Evolutionary conservation across 2,113 vertebrate species (phyloP).

Genomic region (Mastomys coucha): DNA sequence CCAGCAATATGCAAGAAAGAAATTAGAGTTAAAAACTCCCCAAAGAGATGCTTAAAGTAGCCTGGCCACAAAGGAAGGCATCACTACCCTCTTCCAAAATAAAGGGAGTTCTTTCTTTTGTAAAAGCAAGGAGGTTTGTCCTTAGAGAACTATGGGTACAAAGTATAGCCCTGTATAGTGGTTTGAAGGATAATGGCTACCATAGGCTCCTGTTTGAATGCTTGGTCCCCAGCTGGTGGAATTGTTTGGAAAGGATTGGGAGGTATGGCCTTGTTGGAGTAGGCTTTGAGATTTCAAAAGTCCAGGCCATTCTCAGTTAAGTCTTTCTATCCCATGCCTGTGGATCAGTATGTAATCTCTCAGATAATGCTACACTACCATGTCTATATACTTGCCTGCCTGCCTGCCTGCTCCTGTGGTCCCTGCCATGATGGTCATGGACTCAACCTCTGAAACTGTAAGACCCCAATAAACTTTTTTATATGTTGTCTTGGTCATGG

Average conservation of each 20-base stretch:
- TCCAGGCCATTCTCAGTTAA: background rate
- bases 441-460: background rate
- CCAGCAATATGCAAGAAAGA: background rate
- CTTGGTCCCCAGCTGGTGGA: background rate
- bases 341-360: background rate
- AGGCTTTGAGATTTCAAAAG: background rate
- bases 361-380: background rate
- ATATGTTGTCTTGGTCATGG: background rate
- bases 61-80: background rate
- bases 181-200: background rate
- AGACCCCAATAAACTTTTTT: background rate
- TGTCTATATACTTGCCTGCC: background rate
- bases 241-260: background rate
- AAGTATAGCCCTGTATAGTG: background rate
- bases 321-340: background rate
- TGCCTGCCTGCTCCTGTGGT: background rate
- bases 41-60: background rate
- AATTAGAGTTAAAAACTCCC: slow-evolving; percentile 2
- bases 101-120: background rate
- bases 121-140: background rate
- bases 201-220: background rate
- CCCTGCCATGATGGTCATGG: background rate
- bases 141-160: background rate
- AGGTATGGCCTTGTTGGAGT: background rate
- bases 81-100: background rate